Conservation (phyloP, 2,113 vertebrate genomes). For the Oreochromis aureus region DNA sequence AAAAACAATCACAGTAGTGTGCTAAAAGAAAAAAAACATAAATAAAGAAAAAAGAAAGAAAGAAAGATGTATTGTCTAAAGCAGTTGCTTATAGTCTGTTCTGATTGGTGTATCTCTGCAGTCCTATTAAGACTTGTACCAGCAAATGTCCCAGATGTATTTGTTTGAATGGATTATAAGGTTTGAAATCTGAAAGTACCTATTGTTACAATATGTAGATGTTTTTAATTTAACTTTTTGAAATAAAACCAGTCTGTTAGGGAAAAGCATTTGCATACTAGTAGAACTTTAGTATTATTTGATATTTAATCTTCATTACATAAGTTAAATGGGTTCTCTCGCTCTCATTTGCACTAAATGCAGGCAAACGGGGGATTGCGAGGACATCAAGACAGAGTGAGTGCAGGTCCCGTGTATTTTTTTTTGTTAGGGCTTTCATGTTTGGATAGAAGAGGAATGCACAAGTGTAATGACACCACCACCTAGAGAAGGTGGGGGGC, state of each 20-base stretch:
- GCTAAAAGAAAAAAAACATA: neutral
- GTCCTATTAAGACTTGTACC: neutral
- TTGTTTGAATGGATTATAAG: neutral
- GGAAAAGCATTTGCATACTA: neutral
- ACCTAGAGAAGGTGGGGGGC: conserved; percentile 43
- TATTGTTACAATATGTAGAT: neutral
- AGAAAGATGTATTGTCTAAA: neutral
- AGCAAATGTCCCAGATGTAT: neutral
- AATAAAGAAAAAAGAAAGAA: neutral
- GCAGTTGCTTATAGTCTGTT: neutral
- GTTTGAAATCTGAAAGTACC: neutral
- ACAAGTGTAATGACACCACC: conserved; percentile 16
- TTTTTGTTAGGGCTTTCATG: neutral
- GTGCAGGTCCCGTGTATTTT: neutral
- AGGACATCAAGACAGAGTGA: neutral
- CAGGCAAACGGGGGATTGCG: neutral
- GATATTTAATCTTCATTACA: neutral
- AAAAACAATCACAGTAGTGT: neutral
- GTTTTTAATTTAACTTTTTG: neutral
- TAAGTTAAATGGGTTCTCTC: neutral
- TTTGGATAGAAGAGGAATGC: neutral
- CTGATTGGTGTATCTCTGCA: neutral
- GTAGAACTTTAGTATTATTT: neutral
- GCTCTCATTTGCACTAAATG: neutral
- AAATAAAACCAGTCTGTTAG: neutral